Evolutionary conservation across 2,113 vertebrate species (phyloP), one percentile per base, ranked within the genome.

Genomic region (Rhynchomys soricoides): DNA sequence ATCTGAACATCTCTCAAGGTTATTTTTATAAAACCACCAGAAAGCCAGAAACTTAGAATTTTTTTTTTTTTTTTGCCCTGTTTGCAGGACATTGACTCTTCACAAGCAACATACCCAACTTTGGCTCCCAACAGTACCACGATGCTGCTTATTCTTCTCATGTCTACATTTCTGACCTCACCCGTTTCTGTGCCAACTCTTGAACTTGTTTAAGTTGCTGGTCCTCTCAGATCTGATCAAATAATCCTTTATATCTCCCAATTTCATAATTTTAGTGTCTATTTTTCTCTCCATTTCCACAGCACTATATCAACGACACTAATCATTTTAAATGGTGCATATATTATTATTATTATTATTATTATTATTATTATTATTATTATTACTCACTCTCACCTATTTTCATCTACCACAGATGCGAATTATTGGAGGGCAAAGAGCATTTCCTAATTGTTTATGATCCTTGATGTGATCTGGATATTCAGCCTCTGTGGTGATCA

Each of bases 11-110:
- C 29, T 43, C 55, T 74, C 16, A 22, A 5, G 75, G 10, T 64
- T 59, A 37, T 40, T 89, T 90, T 81, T 95, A 55, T 7, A 82
- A 91, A 89, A 75, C 4, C 3, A 34, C 86, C 48, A 52, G 22
- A 77, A 55, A 37, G 21, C 90, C 29, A 68, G 1, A 79, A 40
- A 40, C 43, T 40, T 21, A 26, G 13, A 29, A 0, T 75, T 43
- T 11, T 40, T 16, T 43, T 79, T 21, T 55, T 75, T 43, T 11
- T 40, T 16, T 43, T 79, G 26, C 62, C 48, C 26, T 68, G 52
- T 71, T 55, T 59, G 24, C 86, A 71, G 62, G 24, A 2, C 57
- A 29, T 15, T 16, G 6, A n/a, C 73, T 57, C 45, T 68, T 95
- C 12, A 48, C 4, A 48, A 50, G 7, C 10, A 12, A 0, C 86